Conservation (phyloP, 2,888 invertebrate genomes). For the Petrophora chlorosata region DNA sequence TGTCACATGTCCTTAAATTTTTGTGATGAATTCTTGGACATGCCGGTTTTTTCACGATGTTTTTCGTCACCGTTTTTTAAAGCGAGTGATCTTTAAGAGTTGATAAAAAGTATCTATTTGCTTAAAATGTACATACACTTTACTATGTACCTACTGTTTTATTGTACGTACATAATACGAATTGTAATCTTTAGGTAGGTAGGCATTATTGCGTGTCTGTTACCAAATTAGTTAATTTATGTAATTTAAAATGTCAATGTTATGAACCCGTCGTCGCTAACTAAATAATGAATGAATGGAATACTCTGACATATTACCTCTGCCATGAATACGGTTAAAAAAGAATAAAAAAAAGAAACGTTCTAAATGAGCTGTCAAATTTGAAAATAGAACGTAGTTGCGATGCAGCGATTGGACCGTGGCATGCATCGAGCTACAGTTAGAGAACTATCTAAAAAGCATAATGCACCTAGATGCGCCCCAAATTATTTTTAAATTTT, state of each 20-base stretch:
- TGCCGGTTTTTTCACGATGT: too few relatives aligned
- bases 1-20: too few relatives aligned
- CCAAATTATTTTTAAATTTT: too few relatives aligned
- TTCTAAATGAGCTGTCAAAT: slow-evolving; percentile 31
- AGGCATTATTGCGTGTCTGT: slow-evolving; percentile 6
- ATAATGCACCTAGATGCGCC: slow-evolving; percentile 3
- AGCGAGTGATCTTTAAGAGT: too few relatives aligned
- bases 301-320: background rate
- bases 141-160: background rate
- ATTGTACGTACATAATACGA: background rate
- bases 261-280: slow-evolving; percentile 13
- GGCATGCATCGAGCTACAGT: slow-evolving; percentile 12
- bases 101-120: too few relatives aligned
- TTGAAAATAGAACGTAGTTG: slow-evolving; percentile 34
- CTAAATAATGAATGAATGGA: slow-evolving; percentile 19
- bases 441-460: too few relatives aligned
- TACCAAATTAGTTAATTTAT: slow-evolving; percentile 28
- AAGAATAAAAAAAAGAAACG: slow-evolving; percentile 6
- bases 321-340: slow-evolving; percentile 6
- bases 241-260: slow-evolving; percentile 18
- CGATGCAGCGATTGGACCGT: slow-evolving; percentile 21
- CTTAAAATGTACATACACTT: too few relatives aligned
- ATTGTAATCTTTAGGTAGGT: background rate
- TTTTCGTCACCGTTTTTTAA: too few relatives aligned
- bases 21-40: too few relatives aligned